Evolutionary conservation across 2,888 invertebrate genomes (phyloP), one percentile per base, ranked within the genome.

Genomic region (Harpagoxenus sublaevis): DNA sequence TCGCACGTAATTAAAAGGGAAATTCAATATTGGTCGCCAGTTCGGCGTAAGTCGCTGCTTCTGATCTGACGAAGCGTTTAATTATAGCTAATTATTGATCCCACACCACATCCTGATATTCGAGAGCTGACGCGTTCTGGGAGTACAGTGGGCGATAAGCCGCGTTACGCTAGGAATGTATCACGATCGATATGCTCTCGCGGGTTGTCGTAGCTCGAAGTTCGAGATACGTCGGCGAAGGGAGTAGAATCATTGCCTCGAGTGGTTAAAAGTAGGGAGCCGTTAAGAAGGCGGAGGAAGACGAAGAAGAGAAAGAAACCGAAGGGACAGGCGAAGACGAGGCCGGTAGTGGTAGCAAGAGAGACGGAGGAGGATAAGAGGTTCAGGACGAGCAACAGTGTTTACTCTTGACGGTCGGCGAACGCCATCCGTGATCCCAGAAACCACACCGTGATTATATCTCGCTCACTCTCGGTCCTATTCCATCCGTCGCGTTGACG

Each of bases 401-500:
- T 91, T 91, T 91, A 91, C 91, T 82, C 90, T 89, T 81, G 79
- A 84, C 84, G 85, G 82, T 82, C 71, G 86, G 87, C 86, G 89
- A 90, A 90, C 89, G 89, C 84, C 89, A 89, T 89, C 90, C 90
- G 86, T 89, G 92, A 92, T 91, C 89, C 87, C 87, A 90, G 91
- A 92, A 92, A 91, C 91, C 91, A 92, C 91, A 92, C 88, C 91
- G 86, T 89, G 86, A 85, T 89, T 75, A 84, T 82, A 75, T 85
- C 75, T 65, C 60, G 60, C 45, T 75, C 55, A 42, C 65, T 65
- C 65, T 57, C 62, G 31, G 18, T 18, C 51, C 35, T 78, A 18
- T 51, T 70, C 78, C 53, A 42, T 45, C 55, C n/a, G 66, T 51
- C 45, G 39, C 42, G 35, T 48, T 53, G 35, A 45, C 45, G 12